Evolutionary conservation across 2,888 invertebrate species (phyloP).

Genomic region (Cylloceria caligata): DNA sequence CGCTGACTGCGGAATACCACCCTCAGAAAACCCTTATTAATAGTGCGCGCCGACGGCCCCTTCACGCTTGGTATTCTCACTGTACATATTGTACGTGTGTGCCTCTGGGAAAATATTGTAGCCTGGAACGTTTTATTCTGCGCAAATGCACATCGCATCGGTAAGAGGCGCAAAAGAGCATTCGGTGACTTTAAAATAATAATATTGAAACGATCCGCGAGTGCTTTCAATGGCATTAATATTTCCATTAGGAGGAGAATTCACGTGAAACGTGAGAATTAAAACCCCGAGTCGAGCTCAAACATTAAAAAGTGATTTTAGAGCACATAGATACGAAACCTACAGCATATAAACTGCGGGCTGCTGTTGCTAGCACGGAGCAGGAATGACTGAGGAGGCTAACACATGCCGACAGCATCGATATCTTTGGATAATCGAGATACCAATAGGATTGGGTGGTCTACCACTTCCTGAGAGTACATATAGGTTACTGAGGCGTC

Average conservation of each 20-base stretch:
- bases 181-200: not conserved
- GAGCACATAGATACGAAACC: not conserved
- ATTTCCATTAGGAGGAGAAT: slow-evolving; percentile 16
- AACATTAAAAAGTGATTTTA: slow-evolving; percentile 42
- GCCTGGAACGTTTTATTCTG: not conserved
- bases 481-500: slow-evolving; percentile 29
- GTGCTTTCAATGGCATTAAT: slow-evolving; percentile 17
- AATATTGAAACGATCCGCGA: not conserved
- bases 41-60: slow-evolving; percentile 18
- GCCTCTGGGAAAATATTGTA: not conserved
- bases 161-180: not conserved
- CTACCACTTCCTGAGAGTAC: slow-evolving; percentile 23
- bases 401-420: slow-evolving; percentile 47
- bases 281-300: not conserved
- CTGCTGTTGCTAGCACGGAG: not conserved
- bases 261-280: slow-evolving; percentile 29
- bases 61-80: slow-evolving; percentile 25
- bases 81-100: slow-evolving; percentile 1
- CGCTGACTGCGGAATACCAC: slow-evolving; percentile 22
- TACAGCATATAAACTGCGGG: not conserved
- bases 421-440: slow-evolving; percentile 60
- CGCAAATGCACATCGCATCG: slow-evolving; percentile 2
- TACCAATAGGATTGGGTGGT: slow-evolving; percentile 40
- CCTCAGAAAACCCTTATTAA: slow-evolving; percentile 49
- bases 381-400: not conserved